A percentile compares a stretch with the other conserved stretches of the same genome.
phyloP scores from a whole-genome alignment of 2,113 vertebrate species.

The Panthera uncia region DNA sequence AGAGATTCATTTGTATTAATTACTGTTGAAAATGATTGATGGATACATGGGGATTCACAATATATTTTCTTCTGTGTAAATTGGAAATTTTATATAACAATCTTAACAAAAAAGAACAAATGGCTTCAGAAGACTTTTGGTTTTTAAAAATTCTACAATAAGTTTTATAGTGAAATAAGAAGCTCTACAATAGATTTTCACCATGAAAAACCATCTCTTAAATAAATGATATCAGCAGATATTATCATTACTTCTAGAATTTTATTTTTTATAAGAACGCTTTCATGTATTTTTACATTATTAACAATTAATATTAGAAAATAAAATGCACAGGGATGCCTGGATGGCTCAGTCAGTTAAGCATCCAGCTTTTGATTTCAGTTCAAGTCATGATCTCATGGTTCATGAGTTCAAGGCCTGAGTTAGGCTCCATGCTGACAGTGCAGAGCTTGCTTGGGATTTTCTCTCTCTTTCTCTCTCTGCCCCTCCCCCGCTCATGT shows the following conservation, averaged over 20 bases:
- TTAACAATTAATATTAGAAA: constrained; percentile 38
- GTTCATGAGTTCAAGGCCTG: no score
- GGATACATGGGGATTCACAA: neutral
- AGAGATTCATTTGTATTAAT: neutral
- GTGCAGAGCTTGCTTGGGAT: no score
- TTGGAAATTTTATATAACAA: neutral
- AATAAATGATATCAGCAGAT: neutral
- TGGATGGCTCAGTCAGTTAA: no score
- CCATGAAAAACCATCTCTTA: neutral
- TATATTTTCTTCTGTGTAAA: neutral
- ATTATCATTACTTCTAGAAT: neutral
- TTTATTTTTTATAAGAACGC: neutral
- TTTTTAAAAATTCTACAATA: neutral
- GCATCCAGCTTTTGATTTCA: no score
- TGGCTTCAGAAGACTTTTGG: neutral
- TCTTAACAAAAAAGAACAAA: neutral
- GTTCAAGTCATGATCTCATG: no score
- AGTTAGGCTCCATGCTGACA: no score
- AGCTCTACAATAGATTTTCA: neutral
- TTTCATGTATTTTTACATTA: neutral
- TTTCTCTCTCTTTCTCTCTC: no score
- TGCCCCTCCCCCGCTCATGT: no score
- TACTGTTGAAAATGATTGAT: neutral
- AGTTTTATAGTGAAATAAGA: neutral
- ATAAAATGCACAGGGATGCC: neutral